Percentiles rank a stretch among this genome's conserved stretches.
Conservation (phyloP, 2,113 vertebrate genomes). For the Anseranas semipalmata region DNA sequence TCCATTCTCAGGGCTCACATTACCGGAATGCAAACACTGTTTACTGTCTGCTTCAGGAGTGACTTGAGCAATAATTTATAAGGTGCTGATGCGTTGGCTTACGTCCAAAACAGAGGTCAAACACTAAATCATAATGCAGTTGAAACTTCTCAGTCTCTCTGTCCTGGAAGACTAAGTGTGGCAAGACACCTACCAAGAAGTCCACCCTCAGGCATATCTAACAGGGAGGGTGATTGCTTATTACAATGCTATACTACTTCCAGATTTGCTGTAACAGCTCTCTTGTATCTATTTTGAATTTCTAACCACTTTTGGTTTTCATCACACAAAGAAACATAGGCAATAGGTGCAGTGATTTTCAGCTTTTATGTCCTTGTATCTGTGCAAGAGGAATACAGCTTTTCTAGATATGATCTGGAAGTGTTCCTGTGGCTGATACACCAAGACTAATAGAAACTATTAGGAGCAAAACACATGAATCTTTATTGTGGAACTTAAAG, state of each 20-base stretch:
- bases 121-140: background rate
- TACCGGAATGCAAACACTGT: rapidly evolving
- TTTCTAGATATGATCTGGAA: background rate
- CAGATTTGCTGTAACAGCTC: background rate
- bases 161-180: background rate
- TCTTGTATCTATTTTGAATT: background rate
- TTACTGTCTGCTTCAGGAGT: background rate
- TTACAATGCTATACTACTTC: background rate
- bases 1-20: background rate
- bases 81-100: background rate
- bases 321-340: background rate
- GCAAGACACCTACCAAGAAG: background rate
- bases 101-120: background rate
- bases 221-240: background rate
- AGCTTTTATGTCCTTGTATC: background rate
- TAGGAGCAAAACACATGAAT: background rate
- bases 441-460: background rate
- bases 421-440: background rate
- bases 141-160: background rate
- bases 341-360: background rate
- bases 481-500: background rate
- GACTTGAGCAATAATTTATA: background rate
- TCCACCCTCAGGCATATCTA: background rate
- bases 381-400: background rate
- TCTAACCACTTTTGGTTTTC: background rate